phyloP scores from a whole-genome alignment of 2,797 vertebrate genomes.

The Galaxias olidus region DNA sequence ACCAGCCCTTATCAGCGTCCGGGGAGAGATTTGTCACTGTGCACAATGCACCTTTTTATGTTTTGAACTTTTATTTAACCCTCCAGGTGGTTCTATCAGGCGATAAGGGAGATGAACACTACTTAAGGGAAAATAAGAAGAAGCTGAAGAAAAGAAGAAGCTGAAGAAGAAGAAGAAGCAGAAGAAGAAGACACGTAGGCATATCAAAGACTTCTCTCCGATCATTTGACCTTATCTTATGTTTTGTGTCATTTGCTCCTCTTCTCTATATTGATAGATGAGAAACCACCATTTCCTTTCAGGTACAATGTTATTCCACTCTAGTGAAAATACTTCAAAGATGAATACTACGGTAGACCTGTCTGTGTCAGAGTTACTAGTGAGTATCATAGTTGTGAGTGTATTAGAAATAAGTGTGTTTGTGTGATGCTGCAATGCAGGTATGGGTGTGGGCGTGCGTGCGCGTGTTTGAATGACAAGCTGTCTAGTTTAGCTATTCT shows the following conservation, averaged over 20 bases:
- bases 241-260: slow-evolving; percentile 50
- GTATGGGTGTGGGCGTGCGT: slow-evolving; percentile 43
- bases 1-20: slow-evolving; percentile 42
- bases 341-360: slow-evolving; percentile 49
- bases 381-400: slow-evolving; percentile 52
- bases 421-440: slow-evolving; percentile 40
- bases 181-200: slow-evolving; percentile 8
- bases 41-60: slow-evolving; percentile 74
- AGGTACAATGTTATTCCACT: slow-evolving; percentile 52
- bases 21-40: slow-evolving; percentile 61
- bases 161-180: slow-evolving; percentile 7
- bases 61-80: slow-evolving; percentile 53
- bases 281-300: slow-evolving; percentile 48
- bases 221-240: slow-evolving; percentile 16
- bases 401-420: slow-evolving; percentile 40
- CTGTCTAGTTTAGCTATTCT: slow-evolving; percentile 54
- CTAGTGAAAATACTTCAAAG: slow-evolving; percentile 46
- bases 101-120: slow-evolving; percentile 29
- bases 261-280: slow-evolving; percentile 37
- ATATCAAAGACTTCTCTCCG: slow-evolving; percentile 15
- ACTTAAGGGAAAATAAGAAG: slow-evolving; percentile 11
- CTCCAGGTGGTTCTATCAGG: slow-evolving; percentile 28
- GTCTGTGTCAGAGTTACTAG: slow-evolving; percentile 47
- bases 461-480: slow-evolving; percentile 54
- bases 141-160: slow-evolving; percentile 7